phyloP scores from a whole-genome alignment of 2,888 invertebrate species.

The Phengaris alcon region DNA sequence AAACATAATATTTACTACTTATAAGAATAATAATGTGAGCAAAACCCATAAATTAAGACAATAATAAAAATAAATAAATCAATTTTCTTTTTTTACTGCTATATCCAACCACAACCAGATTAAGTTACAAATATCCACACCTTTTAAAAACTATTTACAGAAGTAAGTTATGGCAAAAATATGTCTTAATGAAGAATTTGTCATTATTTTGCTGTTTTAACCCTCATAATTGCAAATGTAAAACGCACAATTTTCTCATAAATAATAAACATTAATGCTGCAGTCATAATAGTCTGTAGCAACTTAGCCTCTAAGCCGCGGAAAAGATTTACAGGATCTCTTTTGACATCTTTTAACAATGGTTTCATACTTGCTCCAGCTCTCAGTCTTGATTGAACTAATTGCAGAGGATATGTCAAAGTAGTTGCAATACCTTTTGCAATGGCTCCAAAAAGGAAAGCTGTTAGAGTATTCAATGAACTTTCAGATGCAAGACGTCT shows the following conservation, averaged over 20 bases:
- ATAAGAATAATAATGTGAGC: too few species aligned
- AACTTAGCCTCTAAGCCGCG: conserved; percentile 94
- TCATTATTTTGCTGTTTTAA: conserved; percentile 51
- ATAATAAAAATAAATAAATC: too few species aligned
- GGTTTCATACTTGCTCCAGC: conserved; percentile 83
- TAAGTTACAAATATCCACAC: neutral
- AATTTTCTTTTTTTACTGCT: too few species aligned
- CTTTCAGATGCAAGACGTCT: conserved; percentile 79
- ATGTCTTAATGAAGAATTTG: neutral
- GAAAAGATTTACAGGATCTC: conserved; percentile 85
- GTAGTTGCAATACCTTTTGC: conserved; percentile 92
- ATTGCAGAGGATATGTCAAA: conserved; percentile 93
- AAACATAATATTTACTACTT: too few species aligned
- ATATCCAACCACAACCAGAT: neutral
- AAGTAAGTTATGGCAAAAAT: neutral
- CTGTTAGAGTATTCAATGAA: conserved; percentile 80
- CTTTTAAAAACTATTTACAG: neutral
- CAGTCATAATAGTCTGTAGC: conserved; percentile 92
- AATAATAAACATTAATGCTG: conserved; percentile 93
- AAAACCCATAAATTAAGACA: too few species aligned
- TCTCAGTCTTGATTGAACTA: conserved; percentile 89
- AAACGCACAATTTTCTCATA: conserved; percentile 92
- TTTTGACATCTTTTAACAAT: conserved; percentile 82
- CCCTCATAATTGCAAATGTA: conserved; percentile 82
- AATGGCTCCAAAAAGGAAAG: conserved; percentile 86